These are phyloP conservation scores for Misgurnus anguillicaudatus DNA, from an alignment of 2,113 vertebrate species.

Conservation along the genomic window DNA sequence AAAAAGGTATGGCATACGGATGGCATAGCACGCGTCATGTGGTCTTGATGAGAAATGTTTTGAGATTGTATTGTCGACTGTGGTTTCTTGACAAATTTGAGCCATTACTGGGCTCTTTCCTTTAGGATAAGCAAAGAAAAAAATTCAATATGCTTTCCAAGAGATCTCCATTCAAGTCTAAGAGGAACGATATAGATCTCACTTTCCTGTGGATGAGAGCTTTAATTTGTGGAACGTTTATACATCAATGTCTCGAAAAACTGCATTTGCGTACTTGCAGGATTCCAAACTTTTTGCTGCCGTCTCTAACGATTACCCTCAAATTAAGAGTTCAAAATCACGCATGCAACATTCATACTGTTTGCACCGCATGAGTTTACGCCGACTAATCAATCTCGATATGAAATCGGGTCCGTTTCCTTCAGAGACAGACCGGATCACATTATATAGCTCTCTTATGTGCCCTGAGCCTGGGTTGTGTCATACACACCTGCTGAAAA, in stretches of 20 bases:
- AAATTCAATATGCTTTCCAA: too few species aligned
- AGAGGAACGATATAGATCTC: too few species aligned
- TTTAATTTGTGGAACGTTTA: background rate
- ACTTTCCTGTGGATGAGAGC: background rate
- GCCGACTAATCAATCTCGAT: constrained; percentile 28
- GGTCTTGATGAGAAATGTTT: too few species aligned
- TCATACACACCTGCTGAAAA: constrained; percentile 41
- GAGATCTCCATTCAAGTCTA: too few species aligned
- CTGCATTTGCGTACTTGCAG: background rate
- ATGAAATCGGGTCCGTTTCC: constrained; percentile 6
- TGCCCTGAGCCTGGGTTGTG: constrained; percentile 27
- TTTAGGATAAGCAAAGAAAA: too few species aligned
- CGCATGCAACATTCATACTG: background rate
- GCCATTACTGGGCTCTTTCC: too few species aligned
- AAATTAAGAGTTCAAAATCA: constrained; percentile 16
- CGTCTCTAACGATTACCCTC: constrained; percentile 16
- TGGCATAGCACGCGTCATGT: too few species aligned
- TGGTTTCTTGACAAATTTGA: too few species aligned
- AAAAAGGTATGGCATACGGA: too few species aligned
- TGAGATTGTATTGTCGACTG: too few species aligned
- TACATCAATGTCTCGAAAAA: background rate
- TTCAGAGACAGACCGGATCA: background rate
- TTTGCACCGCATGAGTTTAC: constrained; percentile 9
- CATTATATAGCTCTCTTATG: constrained; percentile 8
- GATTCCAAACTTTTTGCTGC: background rate